phyloP scores from a whole-genome alignment of 1,140 invertebrate species.

The Heliothis virescens region DNA sequence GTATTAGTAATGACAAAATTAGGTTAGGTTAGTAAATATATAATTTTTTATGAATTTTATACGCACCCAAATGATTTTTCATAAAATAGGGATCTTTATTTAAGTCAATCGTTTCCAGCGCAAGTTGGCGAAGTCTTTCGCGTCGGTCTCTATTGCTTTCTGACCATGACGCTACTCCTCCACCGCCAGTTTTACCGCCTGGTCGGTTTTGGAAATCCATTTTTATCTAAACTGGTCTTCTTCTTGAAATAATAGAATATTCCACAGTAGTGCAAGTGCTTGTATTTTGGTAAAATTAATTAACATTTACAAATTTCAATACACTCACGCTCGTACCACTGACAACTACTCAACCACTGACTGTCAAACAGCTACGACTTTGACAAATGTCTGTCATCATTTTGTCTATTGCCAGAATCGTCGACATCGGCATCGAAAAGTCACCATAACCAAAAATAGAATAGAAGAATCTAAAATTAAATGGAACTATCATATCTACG shows the following conservation, averaged over 20 bases:
- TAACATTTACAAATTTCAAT: too few relatives aligned
- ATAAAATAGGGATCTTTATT: conserved; percentile 99
- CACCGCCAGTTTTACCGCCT: conserved; percentile 99
- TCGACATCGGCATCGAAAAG: too few relatives aligned
- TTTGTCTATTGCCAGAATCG: too few relatives aligned
- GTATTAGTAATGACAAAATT: background rate
- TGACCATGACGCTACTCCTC: conserved; percentile 99
- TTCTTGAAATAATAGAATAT: background rate
- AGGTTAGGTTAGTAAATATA: background rate
- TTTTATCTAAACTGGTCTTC: conserved; percentile 4
- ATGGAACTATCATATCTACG: too few relatives aligned
- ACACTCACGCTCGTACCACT: too few relatives aligned
- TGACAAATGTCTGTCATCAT: too few relatives aligned
- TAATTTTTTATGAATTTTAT: background rate
- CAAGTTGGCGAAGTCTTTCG: conserved; percentile 97
- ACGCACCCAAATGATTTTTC: conserved; percentile 97
- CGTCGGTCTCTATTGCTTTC: conserved; percentile 98
- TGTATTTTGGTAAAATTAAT: too few relatives aligned
- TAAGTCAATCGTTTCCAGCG: conserved; percentile 99
- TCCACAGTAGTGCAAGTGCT: too few relatives aligned
- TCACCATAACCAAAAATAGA: too few relatives aligned
- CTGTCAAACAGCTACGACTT: too few relatives aligned
- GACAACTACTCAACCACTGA: background rate
- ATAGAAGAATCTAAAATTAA: too few relatives aligned
- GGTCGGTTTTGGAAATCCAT: conserved; percentile 99